phyloP scores from a whole-genome alignment of 2,888 invertebrate genomes.

The Xestia c-nigrum region DNA sequence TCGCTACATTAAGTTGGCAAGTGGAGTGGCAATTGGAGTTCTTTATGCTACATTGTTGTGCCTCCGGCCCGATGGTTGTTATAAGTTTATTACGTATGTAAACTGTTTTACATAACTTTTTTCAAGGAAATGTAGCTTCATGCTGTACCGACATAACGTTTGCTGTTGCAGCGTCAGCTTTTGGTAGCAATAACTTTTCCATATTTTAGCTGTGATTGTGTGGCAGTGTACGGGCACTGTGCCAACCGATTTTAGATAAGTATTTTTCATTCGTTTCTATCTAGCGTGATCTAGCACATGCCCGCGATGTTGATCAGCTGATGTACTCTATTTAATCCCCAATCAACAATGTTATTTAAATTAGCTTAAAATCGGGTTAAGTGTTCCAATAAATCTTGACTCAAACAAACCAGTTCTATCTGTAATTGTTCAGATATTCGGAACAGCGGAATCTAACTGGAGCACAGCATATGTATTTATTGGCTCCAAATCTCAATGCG shows the following conservation, averaged over 20 bases:
- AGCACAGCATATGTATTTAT: conserved; percentile 70
- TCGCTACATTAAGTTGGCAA: conserved; percentile 49
- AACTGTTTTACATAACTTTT: conserved; percentile 8
- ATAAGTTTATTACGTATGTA: conserved; percentile 16
- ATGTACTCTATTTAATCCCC: conserved; percentile 31
- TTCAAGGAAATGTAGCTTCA: conserved; percentile 11
- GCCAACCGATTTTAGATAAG: conserved; percentile 50
- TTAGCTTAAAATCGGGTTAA: conserved; percentile 56
- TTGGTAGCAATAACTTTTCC: conserved; percentile 21
- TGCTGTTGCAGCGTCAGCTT: conserved; percentile 6
- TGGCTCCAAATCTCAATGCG: conserved; percentile 71
- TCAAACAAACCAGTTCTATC: conserved; percentile 56
- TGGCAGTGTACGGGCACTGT: conserved; percentile 37
- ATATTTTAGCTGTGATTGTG: conserved; percentile 39
- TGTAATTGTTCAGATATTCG: conserved; percentile 59
- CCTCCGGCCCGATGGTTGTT: conserved; percentile 6
- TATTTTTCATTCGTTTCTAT: conserved; percentile 39
- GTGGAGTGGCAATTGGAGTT: conserved; percentile 41
- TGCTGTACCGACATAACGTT: neutral
- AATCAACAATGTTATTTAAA: conserved; percentile 50
- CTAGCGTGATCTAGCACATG: conserved; percentile 17
- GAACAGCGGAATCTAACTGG: conserved; percentile 60
- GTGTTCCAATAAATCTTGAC: conserved; percentile 54
- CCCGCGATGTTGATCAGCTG: conserved; percentile 21
- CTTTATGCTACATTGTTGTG: conserved; percentile 41